These are phyloP conservation scores for Epirrita christyi DNA, from an alignment of 2,888 invertebrate genomes.

Conservation along the genomic window DNA sequence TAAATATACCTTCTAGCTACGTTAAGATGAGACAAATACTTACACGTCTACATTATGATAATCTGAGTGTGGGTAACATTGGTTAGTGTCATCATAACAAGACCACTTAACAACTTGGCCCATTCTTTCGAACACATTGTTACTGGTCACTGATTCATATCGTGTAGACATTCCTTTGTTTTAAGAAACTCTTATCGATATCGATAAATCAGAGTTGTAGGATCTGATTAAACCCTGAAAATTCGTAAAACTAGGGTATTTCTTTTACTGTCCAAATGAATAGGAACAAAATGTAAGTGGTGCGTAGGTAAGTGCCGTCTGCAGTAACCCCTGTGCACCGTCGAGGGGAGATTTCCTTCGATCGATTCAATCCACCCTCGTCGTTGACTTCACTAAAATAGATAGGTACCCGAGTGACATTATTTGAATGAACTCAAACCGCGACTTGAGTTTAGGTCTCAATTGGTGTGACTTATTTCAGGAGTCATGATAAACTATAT, in stretches of 20 bases:
- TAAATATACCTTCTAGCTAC: no score
- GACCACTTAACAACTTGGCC: no score
- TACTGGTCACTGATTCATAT: no score
- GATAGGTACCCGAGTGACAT: conserved; percentile 60
- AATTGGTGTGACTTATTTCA: not conserved
- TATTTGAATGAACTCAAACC: conserved; percentile 22
- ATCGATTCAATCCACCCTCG: conserved; percentile 70
- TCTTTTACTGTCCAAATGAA: conserved; percentile 9
- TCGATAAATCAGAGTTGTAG: not conserved
- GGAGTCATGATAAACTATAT: not conserved
- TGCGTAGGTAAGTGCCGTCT: conserved; percentile 30
- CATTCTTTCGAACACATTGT: no score
- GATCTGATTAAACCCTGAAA: not conserved
- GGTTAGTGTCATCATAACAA: no score
- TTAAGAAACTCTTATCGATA: no score
- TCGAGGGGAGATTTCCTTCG: conserved; percentile 51
- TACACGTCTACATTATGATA: no score
- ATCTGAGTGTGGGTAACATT: no score
- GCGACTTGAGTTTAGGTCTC: not conserved
- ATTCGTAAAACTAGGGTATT: not conserved
- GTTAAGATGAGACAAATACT: no score
- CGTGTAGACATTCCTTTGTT: no score
- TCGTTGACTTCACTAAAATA: conserved; percentile 49
- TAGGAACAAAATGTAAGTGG: conserved; percentile 25
- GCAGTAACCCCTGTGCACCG: conserved; percentile 57